Conservation (phyloP, 2,113 vertebrate species). For the Cryptomyrus ogoouensis region DNA sequence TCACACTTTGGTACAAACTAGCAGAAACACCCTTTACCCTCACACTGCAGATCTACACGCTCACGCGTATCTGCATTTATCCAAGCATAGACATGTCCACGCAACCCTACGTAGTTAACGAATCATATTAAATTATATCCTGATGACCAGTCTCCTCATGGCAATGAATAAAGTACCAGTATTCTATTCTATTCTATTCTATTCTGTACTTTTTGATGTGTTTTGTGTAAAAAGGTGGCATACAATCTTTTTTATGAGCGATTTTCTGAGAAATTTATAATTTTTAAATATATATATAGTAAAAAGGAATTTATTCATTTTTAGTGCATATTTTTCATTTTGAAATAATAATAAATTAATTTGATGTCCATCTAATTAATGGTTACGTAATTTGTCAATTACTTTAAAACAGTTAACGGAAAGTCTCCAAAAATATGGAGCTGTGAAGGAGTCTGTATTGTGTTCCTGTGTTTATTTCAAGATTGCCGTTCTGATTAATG, state of each 20-base stretch:
- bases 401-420: not conserved
- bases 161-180: not conserved
- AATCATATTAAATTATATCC: not conserved
- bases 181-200: not conserved
- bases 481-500: not conserved
- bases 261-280: not conserved
- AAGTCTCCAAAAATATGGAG: constrained; percentile 1
- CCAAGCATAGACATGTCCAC: not conserved
- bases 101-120: not conserved
- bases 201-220: not conserved
- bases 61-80: not conserved
- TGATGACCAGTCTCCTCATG: not conserved
- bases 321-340: constrained; percentile 41
- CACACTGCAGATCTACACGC: not conserved
- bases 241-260: not conserved
- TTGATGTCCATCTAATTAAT: not conserved
- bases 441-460: not conserved
- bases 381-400: not conserved
- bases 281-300: constrained; percentile 31
- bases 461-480: constrained; percentile 41
- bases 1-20: not conserved
- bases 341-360: not conserved
- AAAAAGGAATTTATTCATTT: constrained; percentile 26
- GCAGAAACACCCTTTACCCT: not conserved
- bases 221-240: not conserved